Conservation (phyloP, 2,113 vertebrate genomes). For the Brachyistius frenatus region DNA sequence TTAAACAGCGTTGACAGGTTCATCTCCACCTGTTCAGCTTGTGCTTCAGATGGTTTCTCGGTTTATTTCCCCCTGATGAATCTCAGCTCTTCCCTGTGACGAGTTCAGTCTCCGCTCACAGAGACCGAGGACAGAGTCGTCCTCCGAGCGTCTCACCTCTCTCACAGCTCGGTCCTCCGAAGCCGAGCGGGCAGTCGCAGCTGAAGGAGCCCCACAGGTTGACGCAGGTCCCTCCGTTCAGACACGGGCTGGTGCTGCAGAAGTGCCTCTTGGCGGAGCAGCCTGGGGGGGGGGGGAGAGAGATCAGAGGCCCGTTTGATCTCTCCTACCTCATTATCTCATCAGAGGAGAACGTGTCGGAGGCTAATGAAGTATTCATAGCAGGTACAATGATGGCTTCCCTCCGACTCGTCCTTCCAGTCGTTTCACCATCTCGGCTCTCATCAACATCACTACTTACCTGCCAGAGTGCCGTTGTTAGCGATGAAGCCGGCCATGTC, state of each 20-base stretch:
- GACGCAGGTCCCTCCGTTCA: slow-evolving; percentile 92
- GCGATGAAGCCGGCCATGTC: slow-evolving; percentile 95
- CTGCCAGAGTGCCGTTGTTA: slow-evolving; percentile 94
- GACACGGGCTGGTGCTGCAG: slow-evolving; percentile 89
- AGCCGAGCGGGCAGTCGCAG: slow-evolving; percentile 91
- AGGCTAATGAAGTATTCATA: slow-evolving; percentile 63
- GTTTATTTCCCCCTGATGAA: background rate
- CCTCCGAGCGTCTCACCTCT: slow-evolving; percentile 82
- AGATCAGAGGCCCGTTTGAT: slow-evolving; percentile 29
- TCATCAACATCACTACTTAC: slow-evolving; percentile 66
- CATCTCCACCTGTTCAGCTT: background rate
- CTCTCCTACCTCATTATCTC: slow-evolving; percentile 54
- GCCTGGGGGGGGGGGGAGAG: slow-evolving; percentile 75
- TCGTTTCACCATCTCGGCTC: slow-evolving; percentile 15
- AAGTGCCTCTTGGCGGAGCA: slow-evolving; percentile 92
- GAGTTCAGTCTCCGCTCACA: background rate
- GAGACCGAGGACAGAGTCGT: too few species aligned
- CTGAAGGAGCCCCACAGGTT: slow-evolving; percentile 92
- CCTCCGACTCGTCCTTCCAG: slow-evolving; percentile 28
- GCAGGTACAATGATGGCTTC: slow-evolving; percentile 57
- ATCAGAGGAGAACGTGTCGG: slow-evolving; percentile 39
- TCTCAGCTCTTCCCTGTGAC: slow-evolving; percentile 1
- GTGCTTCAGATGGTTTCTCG: background rate
- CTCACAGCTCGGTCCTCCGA: slow-evolving; percentile 91
- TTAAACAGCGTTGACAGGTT: background rate